Evolutionary conservation across 2,113 vertebrate species (phyloP).

Genomic region (Protobothrops flavoviridis): DNA sequence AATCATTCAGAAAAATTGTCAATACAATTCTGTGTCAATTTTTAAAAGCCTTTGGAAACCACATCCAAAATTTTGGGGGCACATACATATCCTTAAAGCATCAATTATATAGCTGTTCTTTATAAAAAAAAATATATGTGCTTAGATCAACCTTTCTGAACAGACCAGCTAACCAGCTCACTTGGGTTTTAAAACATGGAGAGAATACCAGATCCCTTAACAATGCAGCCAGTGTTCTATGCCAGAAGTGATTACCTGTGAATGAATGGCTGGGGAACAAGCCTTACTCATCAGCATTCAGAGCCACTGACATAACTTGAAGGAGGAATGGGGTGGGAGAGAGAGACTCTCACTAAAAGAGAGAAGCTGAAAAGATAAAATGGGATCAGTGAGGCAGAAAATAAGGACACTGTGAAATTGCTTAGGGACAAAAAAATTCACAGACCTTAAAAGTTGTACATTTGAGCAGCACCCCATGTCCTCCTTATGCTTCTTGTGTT

Average conservation of each 20-base stretch:
- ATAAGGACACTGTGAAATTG: slow-evolving; percentile 43
- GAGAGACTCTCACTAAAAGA: background rate
- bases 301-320: slow-evolving; percentile 10
- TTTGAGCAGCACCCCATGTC: slow-evolving; percentile 13
- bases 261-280: slow-evolving; percentile 22
- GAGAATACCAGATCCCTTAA: slow-evolving; percentile 39
- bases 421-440: slow-evolving; percentile 49
- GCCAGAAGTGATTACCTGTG: slow-evolving; percentile 45
- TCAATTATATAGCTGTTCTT: background rate
- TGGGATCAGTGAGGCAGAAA: slow-evolving; percentile 56
- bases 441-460: slow-evolving; percentile 9
- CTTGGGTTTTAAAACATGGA: slow-evolving; percentile 30
- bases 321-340: background rate
- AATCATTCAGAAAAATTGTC: background rate
- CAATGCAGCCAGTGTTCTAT: slow-evolving; percentile 29
- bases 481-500: background rate
- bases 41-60: background rate
- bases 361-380: slow-evolving; percentile 45
- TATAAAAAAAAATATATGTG: background rate
- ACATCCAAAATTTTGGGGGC: background rate
- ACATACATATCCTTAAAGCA: background rate
- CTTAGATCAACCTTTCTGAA: slow-evolving; percentile 4
- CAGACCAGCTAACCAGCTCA: background rate
- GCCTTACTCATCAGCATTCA: slow-evolving; percentile 54
- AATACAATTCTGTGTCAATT: background rate